Base-by-base conservation (phyloP, 2,888 invertebrate species). In the Pharmacophagus antenor region DNA sequence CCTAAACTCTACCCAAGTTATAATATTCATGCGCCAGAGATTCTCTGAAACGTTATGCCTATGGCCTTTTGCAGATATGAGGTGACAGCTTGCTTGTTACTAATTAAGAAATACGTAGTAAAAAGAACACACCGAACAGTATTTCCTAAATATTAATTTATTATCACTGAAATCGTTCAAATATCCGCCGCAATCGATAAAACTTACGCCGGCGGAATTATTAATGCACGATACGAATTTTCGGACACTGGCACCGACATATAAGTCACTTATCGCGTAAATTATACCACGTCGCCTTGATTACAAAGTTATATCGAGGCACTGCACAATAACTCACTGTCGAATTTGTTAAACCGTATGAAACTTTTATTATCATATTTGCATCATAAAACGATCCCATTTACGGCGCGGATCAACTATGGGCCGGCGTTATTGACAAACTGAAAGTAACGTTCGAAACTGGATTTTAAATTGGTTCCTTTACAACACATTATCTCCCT, bases 361-460 rank as follows among this genome's bases (percentile, higher is more conserved):
- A n/a, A 49, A 48, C 41, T 42, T 58, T 54, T 58, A 58, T 54
- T 54, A 58, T 54, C 53, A 59, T 54, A 59, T 53, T 48, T 58
- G 58, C 51, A 58, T 58, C 52, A 52, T 52, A 58, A 58, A 58
- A 21, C 18, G 22, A 44, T 17, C 46, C 58, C 58, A 58, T 58
- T 51, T 58, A 52, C 46, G 58, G 58, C 21, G n/a, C 46, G 31
- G 18, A 15, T 46, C 46, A 46, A 46, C 58, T 46, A 22, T 31
- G 22, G 44, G 17, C 22, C 37, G 23, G 58, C 46, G 31, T 31
- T 52, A 52, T 47, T 58, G 44, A 56, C 47, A 12, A 47, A 47
- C 46, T 31, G 20, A 58, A 31, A 37, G 51, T 37, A 15, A 49
- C 17, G n/a, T 50, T 48, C 55, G 18, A 49, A 49, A 42, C 42